Conservation (phyloP, 2,888 invertebrate species). For the Drosophila kokeensis region DNA sequence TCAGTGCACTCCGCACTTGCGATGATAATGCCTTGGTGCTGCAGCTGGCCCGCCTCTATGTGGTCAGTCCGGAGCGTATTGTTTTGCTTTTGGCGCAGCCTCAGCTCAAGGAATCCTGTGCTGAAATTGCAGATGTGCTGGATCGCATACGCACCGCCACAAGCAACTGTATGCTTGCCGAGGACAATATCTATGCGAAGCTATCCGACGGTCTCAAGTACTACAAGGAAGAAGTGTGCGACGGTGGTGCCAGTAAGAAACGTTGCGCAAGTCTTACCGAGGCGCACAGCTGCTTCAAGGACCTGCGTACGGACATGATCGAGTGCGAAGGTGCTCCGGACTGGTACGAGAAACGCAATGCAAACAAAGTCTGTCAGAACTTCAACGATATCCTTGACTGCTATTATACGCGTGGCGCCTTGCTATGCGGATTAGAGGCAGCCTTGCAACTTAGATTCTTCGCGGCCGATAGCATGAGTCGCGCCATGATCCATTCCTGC, state of each 20-base stretch:
- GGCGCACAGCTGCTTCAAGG: slow-evolving; percentile 84
- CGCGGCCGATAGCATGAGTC: slow-evolving; percentile 70
- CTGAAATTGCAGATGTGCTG: slow-evolving; percentile 77
- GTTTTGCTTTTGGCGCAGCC: slow-evolving; percentile 85
- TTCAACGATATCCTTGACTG: slow-evolving; percentile 86
- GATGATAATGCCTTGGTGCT: slow-evolving; percentile 85
- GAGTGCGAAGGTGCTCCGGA: slow-evolving; percentile 86
- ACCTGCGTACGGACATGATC: slow-evolving; percentile 86
- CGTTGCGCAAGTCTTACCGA: slow-evolving; percentile 77
- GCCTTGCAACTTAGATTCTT: slow-evolving; percentile 83
- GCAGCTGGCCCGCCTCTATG: slow-evolving; percentile 86
- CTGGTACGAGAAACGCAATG: slow-evolving; percentile 86
- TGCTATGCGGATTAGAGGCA: slow-evolving; percentile 86
- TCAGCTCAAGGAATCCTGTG: slow-evolving; percentile 80
- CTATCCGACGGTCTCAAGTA: slow-evolving; percentile 85
- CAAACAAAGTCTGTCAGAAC: slow-evolving; percentile 84
- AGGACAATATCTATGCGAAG: slow-evolving; percentile 85
- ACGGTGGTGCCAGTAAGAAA: slow-evolving; percentile 47
- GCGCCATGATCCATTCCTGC: slow-evolving; percentile 64
- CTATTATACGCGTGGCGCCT: slow-evolving; percentile 86
- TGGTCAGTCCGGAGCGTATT: slow-evolving; percentile 86
- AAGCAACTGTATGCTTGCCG: slow-evolving; percentile 83
- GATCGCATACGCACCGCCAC: slow-evolving; percentile 83
- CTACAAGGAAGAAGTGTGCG: slow-evolving; percentile 85
- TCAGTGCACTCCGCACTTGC: slow-evolving; percentile 55